These are phyloP conservation scores for Stenchaetothrips biformis DNA, from an alignment of 2,888 invertebrate species.

Conservation along the genomic window DNA sequence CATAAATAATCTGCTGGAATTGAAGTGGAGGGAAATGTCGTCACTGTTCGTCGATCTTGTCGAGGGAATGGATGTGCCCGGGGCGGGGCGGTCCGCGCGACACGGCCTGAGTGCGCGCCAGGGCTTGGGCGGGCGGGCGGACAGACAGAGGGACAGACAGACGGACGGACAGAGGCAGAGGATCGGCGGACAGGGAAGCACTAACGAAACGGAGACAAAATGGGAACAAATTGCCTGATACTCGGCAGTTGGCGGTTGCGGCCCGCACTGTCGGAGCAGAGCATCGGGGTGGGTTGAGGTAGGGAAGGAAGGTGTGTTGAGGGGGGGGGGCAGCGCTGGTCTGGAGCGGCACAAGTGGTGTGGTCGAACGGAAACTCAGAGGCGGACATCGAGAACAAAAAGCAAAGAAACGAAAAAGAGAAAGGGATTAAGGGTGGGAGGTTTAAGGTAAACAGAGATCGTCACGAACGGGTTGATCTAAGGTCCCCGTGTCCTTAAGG, in stretches of 20 bases:
- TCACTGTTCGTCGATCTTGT: no score
- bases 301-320: background rate
- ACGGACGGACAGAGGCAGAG: no score
- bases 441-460: constrained; percentile 12
- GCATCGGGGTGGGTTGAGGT: background rate
- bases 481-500: no score
- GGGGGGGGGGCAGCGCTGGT: background rate
- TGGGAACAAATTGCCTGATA: background rate
- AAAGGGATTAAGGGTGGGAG: background rate
- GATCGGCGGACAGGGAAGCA: no score
- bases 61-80: background rate
- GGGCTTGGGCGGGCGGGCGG: background rate
- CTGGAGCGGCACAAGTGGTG: background rate
- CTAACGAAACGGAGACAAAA: background rate
- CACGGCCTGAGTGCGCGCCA: background rate
- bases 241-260: background rate
- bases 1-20: no score
- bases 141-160: no score
- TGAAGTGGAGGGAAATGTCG: no score
- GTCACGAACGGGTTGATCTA: background rate
- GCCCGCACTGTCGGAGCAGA: background rate
- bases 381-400: constrained; percentile 25
- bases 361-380: constrained; percentile 16
- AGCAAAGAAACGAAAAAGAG: constrained; percentile 1
- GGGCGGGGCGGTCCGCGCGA: background rate